Evolutionary conservation across 1,140 invertebrate genomes (phyloP).

Genomic region (Drosophila ironensis): DNA sequence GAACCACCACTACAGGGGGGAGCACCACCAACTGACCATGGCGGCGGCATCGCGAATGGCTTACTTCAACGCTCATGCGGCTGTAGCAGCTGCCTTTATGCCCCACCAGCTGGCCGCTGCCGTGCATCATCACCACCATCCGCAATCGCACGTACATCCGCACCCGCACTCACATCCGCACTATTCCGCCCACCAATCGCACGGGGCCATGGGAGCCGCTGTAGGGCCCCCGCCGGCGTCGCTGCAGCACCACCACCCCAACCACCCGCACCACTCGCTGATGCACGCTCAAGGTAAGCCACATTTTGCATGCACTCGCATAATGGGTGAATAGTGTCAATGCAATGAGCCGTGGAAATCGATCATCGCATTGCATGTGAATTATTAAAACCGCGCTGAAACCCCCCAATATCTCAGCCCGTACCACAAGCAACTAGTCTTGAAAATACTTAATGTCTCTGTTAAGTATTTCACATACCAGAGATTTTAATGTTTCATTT

Average conservation of each 20-base stretch:
- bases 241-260: slow-evolving; percentile 14
- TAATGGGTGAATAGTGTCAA: too few species aligned
- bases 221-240: slow-evolving; percentile 24
- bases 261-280: slow-evolving; percentile 59
- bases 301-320: too few species aligned
- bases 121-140: slow-evolving; percentile 43
- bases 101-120: slow-evolving; percentile 82
- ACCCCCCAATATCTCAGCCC: too few species aligned
- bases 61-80: slow-evolving; percentile 93
- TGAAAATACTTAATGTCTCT: too few species aligned
- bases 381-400: too few species aligned
- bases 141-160: slow-evolving; percentile 27
- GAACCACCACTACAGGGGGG: slow-evolving; percentile 51
- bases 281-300: slow-evolving; percentile 77
- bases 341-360: too few species aligned
- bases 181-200: slow-evolving; percentile 8
- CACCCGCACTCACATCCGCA: slow-evolving; percentile 40
- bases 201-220: slow-evolving; percentile 11
- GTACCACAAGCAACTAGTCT: too few species aligned
- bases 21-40: slow-evolving; percentile 85
- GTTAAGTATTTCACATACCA: too few species aligned
- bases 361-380: too few species aligned
- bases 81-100: slow-evolving; percentile 92
- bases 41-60: slow-evolving; percentile 90
- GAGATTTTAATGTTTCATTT: too few species aligned